Evolutionary conservation across 2,113 vertebrate genomes (phyloP), one percentile per base, ranked within the genome.

Genomic region (Percina caprodes): DNA sequence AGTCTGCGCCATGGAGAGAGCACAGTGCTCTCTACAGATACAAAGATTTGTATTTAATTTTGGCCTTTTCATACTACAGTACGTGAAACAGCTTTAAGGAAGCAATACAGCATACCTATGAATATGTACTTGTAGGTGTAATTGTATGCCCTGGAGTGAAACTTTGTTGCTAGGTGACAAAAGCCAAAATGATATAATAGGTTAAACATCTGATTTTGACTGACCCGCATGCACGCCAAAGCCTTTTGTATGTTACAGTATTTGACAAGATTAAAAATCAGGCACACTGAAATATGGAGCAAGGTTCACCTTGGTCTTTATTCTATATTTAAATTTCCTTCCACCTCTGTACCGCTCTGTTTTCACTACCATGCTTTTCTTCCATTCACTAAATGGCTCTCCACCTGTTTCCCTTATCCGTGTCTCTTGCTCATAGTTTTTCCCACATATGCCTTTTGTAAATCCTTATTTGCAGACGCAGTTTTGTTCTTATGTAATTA

Each of bases 401-500:
- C 15, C n/a, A n/a, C n/a, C n/a, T 33, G 39, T 26, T 5, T 61
- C 63, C 74, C 82, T 68, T 15, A 33, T 88, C 35, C 2, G 21
- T 26, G 48, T 63, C 23, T n/a, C 13, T 26, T 4, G 30, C 19
- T 54, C 52, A 63, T 56, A 42, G 21, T 63, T 83, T 54, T 67
- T 49, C 0, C 24, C 61, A 16, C 46, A 59, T 62, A 45, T n/a
- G 13, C 12, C 10, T 51, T 69, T 66, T 49, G 14, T 62, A 48
- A 21, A 23, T 16, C 49, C 51, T 26, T 21, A 24, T 48, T 74
- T 21, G 23, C 23, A 55, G 26, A 74, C 1, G 24, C 24, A 12
- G 52, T 60, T 70, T 77, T 58, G 11, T 74, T 83, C 55, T 84
- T 69, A 80, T 62, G 42, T 49, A 76, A 60, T 75, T 86, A 72